phyloP scores from a whole-genome alignment of 1,140 invertebrate genomes.

The Musca vetustissima region DNA sequence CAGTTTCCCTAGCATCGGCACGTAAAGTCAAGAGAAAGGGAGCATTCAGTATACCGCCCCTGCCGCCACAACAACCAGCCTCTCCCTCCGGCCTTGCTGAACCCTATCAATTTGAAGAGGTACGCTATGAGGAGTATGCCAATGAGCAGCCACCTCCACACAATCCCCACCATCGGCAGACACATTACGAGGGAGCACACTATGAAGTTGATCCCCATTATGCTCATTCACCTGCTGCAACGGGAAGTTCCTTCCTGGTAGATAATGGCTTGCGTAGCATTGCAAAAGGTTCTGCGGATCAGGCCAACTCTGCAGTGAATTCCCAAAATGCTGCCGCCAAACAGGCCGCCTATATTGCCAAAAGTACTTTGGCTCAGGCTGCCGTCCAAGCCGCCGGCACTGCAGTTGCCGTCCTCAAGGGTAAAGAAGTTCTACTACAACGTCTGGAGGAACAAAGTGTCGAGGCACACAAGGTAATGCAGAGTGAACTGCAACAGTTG shows the following conservation, averaged over 20 bases:
- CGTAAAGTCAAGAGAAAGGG: conserved; percentile 51
- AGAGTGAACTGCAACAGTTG: conserved; percentile 58
- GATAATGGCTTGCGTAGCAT: conserved; percentile 58
- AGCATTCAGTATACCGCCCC: conserved; percentile 37
- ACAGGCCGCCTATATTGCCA: conserved; percentile 62
- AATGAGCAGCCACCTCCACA: conserved; percentile 15
- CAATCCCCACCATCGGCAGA: not conserved
- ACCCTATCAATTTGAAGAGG: conserved; percentile 42
- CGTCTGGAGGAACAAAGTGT: conserved; percentile 60
- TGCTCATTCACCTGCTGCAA: conserved; percentile 12
- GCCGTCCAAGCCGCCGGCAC: conserved; percentile 56
- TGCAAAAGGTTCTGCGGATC: conserved; percentile 70
- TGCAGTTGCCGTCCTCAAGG: conserved; percentile 59
- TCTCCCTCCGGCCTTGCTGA: conserved; percentile 26
- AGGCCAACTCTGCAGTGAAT: conserved; percentile 61
- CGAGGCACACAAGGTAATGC: conserved; percentile 58
- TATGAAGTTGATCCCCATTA: conserved; percentile 6
- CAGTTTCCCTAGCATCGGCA: conserved; percentile 32
- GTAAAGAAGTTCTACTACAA: conserved; percentile 61
- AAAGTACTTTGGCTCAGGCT: conserved; percentile 60
- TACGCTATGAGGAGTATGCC: conserved; percentile 43
- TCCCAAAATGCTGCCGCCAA: conserved; percentile 58
- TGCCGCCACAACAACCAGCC: conserved; percentile 30
- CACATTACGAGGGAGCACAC: conserved; percentile 5
- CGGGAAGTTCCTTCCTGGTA: conserved; percentile 34